A percentile compares a stretch with the other conserved stretches of the same genome.
These are phyloP conservation scores for Alloscopus bannaensis DNA, from an alignment of 2,888 invertebrate species.

Conservation along the genomic window DNA sequence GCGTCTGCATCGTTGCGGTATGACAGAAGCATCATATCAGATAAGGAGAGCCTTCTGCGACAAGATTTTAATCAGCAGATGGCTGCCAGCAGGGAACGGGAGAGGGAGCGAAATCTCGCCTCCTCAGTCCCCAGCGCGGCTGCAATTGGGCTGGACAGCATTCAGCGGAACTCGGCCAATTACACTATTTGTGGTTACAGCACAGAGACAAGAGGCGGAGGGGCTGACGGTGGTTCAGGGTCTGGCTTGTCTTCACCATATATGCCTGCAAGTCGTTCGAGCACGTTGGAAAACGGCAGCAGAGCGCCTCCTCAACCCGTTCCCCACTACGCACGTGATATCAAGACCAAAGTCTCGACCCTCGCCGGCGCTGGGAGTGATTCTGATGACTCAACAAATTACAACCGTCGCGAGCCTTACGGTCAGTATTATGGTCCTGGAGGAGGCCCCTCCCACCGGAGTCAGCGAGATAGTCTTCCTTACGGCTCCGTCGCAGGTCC, in stretches of 20 bases:
- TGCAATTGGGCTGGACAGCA: conserved; percentile 67
- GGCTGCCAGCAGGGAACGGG: conserved; percentile 64
- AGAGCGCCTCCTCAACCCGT: conserved; percentile 50
- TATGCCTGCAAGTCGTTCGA: conserved; percentile 62
- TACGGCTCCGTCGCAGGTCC: conserved; percentile 75
- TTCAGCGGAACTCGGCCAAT: conserved; percentile 62
- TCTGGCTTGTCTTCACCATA: conserved; percentile 61
- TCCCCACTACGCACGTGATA: conserved; percentile 41
- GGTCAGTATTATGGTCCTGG: conserved; percentile 43
- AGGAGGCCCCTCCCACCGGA: conserved; percentile 36
- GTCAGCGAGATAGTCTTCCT: conserved; percentile 75
- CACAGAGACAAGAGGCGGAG: conserved; percentile 7
- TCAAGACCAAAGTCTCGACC: conserved; percentile 34
- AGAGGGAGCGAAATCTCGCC: conserved; percentile 70
- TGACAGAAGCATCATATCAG: conserved; percentile 33
- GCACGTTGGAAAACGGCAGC: conserved; percentile 55
- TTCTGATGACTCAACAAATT: conserved; percentile 70
- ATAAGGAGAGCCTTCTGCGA: conserved; percentile 47
- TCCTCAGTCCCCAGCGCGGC: conserved; percentile 64
- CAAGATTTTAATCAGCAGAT: conserved; percentile 67
- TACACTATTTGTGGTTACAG: conserved; percentile 54
- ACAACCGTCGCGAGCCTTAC: conserved; percentile 78
- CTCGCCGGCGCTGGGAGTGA: conserved; percentile 64
- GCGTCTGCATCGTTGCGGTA: conserved; percentile 12
- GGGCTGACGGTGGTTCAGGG: conserved; percentile 44